These are phyloP conservation scores for Aptenodytes forsteri DNA, from an alignment of 2,113 vertebrate genomes.

Conservation along the genomic window DNA sequence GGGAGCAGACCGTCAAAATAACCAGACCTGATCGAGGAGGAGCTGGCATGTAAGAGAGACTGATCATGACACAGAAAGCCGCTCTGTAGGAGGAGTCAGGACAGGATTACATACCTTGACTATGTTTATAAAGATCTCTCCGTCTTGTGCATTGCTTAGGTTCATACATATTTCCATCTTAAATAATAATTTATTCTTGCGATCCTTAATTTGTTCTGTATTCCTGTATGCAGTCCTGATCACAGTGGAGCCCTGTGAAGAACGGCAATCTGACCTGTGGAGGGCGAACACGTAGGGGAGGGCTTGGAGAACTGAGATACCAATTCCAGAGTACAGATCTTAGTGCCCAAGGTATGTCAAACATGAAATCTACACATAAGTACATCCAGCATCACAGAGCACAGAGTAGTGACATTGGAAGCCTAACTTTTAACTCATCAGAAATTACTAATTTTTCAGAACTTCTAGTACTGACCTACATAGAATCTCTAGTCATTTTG, in stretches of 20 bases:
- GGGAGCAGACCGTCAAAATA: neutral
- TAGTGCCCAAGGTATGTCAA: neutral
- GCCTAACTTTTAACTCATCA: neutral
- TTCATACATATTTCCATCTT: neutral
- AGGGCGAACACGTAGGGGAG: neutral
- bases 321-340: neutral
- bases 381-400: neutral
- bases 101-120: rapidly evolving
- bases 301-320: neutral
- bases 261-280: neutral
- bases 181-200: neutral
- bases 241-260: neutral
- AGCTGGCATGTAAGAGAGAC: neutral
- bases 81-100: neutral
- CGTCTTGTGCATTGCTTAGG: neutral
- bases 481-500: neutral
- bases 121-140: neutral
- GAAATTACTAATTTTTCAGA: neutral
- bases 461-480: neutral
- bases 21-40: neutral
- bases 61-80: neutral
- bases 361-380: neutral
- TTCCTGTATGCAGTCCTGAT: neutral
- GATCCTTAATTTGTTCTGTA: neutral
- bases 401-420: neutral